Base-by-base conservation (phyloP, 1,140 invertebrate species). In the Formica selysi region DNA sequence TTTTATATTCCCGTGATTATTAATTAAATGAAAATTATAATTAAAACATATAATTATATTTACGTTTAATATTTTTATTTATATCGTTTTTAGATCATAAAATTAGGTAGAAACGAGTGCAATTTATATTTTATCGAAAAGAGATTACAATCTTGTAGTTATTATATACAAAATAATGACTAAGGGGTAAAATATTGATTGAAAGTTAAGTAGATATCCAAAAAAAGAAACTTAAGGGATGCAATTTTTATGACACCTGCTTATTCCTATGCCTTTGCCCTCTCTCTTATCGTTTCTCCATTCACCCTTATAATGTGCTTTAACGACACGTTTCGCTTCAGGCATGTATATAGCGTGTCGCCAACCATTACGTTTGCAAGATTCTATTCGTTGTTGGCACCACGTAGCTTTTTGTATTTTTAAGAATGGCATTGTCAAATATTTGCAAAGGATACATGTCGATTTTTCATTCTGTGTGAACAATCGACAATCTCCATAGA, bases 271-370 rank as follows among this genome's bases (percentile, higher is more conserved):
- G 70, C 89, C 88, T 85, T 92, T 93, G 95, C 96, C 96, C 86
- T 95, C 92, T 93, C 95, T 96, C 57, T 94, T 92, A 89, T 96
- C 95, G 41, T 95, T 91, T 83, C 93, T 95, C 96, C 96, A 96
- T 74, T 96, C 95, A 8, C 96, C 96, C 59, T 93, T 91, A 61
- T 96, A 96, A 90, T 92, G 94, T 92, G 96, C 95, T 76, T 88
- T 90, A 6, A 57, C 41, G 68, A 78, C 16, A 19, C 4, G 13
- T 76, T 86, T 71, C 1, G 1, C 26, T 32, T 94, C 92, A 36
- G 94, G 94, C 48, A 94, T 95, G 87, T 96, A 96, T 85, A 96
- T 95, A 0, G 95, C 86, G 84, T 96, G 94, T 64, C 95, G 93
- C 36, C 95, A 86, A 65, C 96, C 96, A 86, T 96, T 96, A 92